phyloP scores from a whole-genome alignment of 1,140 invertebrate genomes.

The Drosophila quadrilineata region DNA sequence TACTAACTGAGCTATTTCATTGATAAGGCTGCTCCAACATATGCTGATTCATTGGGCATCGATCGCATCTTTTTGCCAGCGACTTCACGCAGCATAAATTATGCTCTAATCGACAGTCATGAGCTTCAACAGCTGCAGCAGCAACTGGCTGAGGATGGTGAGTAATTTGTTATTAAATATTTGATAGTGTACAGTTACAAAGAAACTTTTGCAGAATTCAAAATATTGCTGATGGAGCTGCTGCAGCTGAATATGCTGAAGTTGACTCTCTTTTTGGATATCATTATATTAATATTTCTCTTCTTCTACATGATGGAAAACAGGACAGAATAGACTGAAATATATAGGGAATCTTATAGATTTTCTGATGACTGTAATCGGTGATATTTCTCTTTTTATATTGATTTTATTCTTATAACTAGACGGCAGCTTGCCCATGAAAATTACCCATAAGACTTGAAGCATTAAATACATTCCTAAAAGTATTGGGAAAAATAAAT shows the following conservation, averaged over 20 bases:
- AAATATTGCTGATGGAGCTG: slow-evolving; percentile 37
- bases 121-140: slow-evolving; percentile 4
- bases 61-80: neutral
- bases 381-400: no score
- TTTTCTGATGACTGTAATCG: no score
- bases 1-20: neutral
- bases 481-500: neutral
- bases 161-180: no score
- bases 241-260: slow-evolving; percentile 57
- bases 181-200: no score
- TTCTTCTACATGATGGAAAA: neutral
- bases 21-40: neutral
- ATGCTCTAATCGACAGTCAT: neutral
- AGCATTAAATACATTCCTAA: no score
- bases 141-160: slow-evolving; percentile 24
- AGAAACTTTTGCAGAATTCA: slow-evolving; percentile 18
- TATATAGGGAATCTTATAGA: no score
- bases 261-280: slow-evolving; percentile 40
- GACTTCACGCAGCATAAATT: neutral
- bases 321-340: no score
- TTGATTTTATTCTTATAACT: no score
- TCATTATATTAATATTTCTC: slow-evolving; percentile 33
- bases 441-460: no score
- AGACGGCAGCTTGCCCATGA: no score
- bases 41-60: neutral